Percentiles rank a stretch among this genome's conserved stretches.
Evolutionary conservation across 2,888 invertebrate species (phyloP).

Genomic region (Gibbula magus): DNA sequence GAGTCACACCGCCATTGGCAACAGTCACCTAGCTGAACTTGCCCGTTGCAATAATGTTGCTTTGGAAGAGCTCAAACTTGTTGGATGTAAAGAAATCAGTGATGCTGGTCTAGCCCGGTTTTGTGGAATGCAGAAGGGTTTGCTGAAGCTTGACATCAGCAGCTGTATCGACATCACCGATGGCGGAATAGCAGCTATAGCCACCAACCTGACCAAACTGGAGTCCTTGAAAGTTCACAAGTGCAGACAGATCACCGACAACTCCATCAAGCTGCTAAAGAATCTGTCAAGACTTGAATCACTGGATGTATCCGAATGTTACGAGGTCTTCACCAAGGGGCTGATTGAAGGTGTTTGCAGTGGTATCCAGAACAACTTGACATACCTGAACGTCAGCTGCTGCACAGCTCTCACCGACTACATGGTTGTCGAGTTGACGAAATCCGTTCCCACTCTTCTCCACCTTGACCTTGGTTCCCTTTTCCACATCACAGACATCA

Average conservation of each 20-base stretch:
- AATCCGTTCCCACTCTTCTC: slow-evolving; percentile 79
- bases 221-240: slow-evolving; percentile 80
- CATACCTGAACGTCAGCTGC: slow-evolving; percentile 67
- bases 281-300: slow-evolving; percentile 79
- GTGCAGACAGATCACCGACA: slow-evolving; percentile 82
- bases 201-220: slow-evolving; percentile 79
- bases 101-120: slow-evolving; percentile 79
- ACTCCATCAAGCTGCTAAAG: slow-evolving; percentile 79
- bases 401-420: slow-evolving; percentile 78
- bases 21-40: slow-evolving; percentile 79
- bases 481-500: slow-evolving; percentile 83
- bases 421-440: slow-evolving; percentile 80
- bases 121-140: slow-evolving; percentile 78
- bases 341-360: slow-evolving; percentile 80
- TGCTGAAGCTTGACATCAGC: slow-evolving; percentile 81
- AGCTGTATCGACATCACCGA: slow-evolving; percentile 82
- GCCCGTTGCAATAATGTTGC: slow-evolving; percentile 78
- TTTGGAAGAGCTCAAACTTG: slow-evolving; percentile 78
- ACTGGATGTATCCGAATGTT: slow-evolving; percentile 83
- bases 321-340: slow-evolving; percentile 80
- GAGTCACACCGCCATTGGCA: slow-evolving; percentile 83
- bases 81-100: slow-evolving; percentile 81
- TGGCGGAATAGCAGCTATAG: slow-evolving; percentile 80
- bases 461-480: slow-evolving; percentile 83
- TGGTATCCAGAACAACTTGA: slow-evolving; percentile 46